Base-by-base conservation (phyloP, 2,888 invertebrate species). In the Meiosimyza platycephala region DNA sequence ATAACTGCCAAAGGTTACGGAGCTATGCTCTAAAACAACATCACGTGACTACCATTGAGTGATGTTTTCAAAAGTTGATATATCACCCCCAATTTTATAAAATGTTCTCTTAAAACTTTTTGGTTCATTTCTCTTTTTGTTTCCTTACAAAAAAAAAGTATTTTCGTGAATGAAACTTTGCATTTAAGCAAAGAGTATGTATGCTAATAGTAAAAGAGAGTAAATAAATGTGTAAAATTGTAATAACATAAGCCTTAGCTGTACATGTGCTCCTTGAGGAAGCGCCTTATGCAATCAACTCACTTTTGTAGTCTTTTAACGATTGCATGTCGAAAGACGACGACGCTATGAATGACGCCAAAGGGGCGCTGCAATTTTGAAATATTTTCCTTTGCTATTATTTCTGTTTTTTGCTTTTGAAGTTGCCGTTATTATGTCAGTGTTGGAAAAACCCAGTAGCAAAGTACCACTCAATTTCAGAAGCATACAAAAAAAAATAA, bases 261-360 rank as follows among this genome's bases (percentile, higher is more conserved):
- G 40, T 6, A 5, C 40, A 3, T 6, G 40, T 2, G 40, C 40
- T 40, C 28, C 28, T 28, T 28, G 28, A 3, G 28, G 28, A 28
- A 28, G 28, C 28, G 28, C 28, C 28, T 28, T 28, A 9, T 12
- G 33, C 60, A 22, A 12, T 12, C 12, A 18, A 18, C 22, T 12
- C 57, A 57, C 18, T 18, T 18, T 12, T 18, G 18, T 12, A 16
- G 28, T 6, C 57, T 57, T 57, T 57, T 16, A 57, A 12, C 28
- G 18, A 18, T 57, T n/a, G 18, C n/a, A 13, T n/a, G 28, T n/a
- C 5, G 12, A 13, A 57, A 28, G 57, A 57, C 57, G 55, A 57
- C 57, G 64, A 83, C 80, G 83, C 79, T 79, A 82, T 83, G 79
- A 83, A 80, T 84, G 84, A 83, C 84, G 84, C 84, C 84, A 78